Evolutionary conservation across 2,797 vertebrate species (phyloP).

Genomic region (Mastacembelus armatus): DNA sequence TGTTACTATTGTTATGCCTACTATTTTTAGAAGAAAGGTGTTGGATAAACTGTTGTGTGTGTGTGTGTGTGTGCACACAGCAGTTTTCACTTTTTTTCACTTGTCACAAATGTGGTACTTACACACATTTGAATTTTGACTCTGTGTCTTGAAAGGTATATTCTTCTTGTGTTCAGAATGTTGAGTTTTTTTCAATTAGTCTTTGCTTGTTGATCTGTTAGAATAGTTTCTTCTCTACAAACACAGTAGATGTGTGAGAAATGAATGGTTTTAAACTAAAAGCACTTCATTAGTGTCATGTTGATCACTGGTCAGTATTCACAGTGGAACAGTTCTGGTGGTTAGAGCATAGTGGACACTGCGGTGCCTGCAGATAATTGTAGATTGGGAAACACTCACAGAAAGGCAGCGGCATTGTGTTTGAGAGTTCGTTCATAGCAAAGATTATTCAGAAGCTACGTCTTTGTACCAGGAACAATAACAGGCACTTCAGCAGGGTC

Average conservation of each 20-base stretch:
- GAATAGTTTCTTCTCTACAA: no score
- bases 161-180: neutral
- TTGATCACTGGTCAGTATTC: no score
- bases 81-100: slow-evolving; percentile 27
- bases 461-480: no score
- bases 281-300: no score
- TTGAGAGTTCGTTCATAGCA: neutral
- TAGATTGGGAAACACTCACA: neutral
- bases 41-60: slow-evolving; percentile 22
- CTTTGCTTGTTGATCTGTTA: neutral
- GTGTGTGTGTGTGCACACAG: neutral
- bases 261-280: neutral
- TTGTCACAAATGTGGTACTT: slow-evolving; percentile 6
- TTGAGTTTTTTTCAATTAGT: neutral
- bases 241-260: no score
- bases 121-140: slow-evolving; percentile 15
- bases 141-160: slow-evolving; percentile 13
- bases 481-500: no score
- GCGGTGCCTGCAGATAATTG: neutral
- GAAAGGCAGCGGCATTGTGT: neutral
- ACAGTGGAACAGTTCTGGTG: no score
- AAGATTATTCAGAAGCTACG: neutral
- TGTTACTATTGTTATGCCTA: slow-evolving; percentile 2
- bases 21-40: slow-evolving; percentile 30
- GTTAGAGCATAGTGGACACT: no score